These are phyloP conservation scores for Caenorhabditis briggsae DNA, from an alignment of 1,140 invertebrate genomes.

Conservation along the genomic window DNA sequence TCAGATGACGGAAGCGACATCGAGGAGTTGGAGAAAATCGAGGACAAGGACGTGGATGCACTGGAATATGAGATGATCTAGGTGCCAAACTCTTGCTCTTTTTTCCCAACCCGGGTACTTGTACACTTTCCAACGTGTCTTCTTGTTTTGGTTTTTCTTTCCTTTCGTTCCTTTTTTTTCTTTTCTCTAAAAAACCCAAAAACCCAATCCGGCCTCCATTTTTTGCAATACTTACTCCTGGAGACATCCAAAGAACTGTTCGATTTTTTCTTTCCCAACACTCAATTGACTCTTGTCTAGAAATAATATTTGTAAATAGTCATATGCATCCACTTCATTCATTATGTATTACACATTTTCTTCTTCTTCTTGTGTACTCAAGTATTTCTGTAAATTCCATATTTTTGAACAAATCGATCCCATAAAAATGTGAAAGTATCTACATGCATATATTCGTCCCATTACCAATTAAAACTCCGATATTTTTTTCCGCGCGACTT, in stretches of 20 bases:
- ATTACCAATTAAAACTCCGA: not conserved
- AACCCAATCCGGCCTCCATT: conserved; percentile 6
- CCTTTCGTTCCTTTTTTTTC: not conserved
- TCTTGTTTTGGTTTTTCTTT: conserved; percentile 26
- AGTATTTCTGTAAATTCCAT: not conserved
- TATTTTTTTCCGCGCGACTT: not conserved
- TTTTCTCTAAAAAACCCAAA: not conserved
- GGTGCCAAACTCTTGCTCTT: not conserved
- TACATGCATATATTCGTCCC: not conserved
- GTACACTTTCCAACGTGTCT: conserved; percentile 48
- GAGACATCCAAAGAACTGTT: conserved; percentile 13
- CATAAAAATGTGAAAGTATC: not conserved
- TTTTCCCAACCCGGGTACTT: conserved; percentile 38
- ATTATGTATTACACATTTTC: not conserved
- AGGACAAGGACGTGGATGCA: conserved; percentile 41
- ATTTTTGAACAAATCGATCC: not conserved
- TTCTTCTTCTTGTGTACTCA: not conserved
- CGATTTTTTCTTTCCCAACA: not conserved
- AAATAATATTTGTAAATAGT: conserved; percentile 30
- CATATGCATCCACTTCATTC: not conserved
- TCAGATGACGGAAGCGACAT: conserved; percentile 47
- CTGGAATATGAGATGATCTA: conserved; percentile 51
- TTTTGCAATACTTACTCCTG: not conserved
- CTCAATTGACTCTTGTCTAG: not conserved
- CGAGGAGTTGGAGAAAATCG: conserved; percentile 50